Percentiles rank a stretch among this genome's conserved stretches.
phyloP scores from a whole-genome alignment of 2,113 vertebrate species.

The Nothobranchius kuhntae region DNA sequence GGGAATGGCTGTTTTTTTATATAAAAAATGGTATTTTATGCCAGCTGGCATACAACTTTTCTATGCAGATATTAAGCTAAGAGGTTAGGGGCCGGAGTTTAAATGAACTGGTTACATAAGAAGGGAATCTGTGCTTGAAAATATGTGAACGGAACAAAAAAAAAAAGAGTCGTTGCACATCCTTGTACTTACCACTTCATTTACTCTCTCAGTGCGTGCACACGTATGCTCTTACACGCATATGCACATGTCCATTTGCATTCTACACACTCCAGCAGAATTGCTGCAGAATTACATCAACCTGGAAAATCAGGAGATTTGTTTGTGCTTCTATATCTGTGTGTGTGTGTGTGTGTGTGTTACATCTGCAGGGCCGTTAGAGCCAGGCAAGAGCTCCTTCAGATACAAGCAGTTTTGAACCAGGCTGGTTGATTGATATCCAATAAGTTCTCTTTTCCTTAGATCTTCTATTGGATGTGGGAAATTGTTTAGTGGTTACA shows the following conservation, averaged over 20 bases:
- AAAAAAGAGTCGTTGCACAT: conserved; percentile 9
- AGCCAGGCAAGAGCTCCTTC: conserved; percentile 15
- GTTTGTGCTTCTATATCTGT: conserved; percentile 10
- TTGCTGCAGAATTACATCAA: conserved; percentile 50
- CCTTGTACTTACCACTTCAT: conserved; percentile 11
- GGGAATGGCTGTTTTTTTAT: conserved; percentile 53
- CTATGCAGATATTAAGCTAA: conserved; percentile 61
- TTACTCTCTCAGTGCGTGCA: conserved; percentile 32
- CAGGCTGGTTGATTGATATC: conserved; percentile 21
- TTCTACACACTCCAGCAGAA: conserved; percentile 10
- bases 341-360: conserved; percentile 13
- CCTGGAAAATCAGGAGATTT: conserved; percentile 28
- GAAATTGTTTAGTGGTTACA: conserved; percentile 35
- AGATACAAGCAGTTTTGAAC: conserved; percentile 32
- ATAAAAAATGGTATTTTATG: conserved; percentile 46
- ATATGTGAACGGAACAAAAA: conserved; percentile 52
- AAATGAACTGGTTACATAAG: conserved; percentile 65
- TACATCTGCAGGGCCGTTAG: conserved; percentile 18
- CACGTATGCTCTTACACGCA: conserved; percentile 17
- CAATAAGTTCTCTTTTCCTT: conserved; percentile 25
- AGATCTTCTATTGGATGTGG: conserved; percentile 32
- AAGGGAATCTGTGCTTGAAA: conserved; percentile 19
- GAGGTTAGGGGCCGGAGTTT: conserved; percentile 42
- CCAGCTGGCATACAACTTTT: conserved; percentile 67
- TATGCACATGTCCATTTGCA: conserved; percentile 12